Percentiles rank a stretch among this genome's conserved stretches.
phyloP scores from a whole-genome alignment of 2,797 vertebrate species.

The Steatocranus sp. region DNA sequence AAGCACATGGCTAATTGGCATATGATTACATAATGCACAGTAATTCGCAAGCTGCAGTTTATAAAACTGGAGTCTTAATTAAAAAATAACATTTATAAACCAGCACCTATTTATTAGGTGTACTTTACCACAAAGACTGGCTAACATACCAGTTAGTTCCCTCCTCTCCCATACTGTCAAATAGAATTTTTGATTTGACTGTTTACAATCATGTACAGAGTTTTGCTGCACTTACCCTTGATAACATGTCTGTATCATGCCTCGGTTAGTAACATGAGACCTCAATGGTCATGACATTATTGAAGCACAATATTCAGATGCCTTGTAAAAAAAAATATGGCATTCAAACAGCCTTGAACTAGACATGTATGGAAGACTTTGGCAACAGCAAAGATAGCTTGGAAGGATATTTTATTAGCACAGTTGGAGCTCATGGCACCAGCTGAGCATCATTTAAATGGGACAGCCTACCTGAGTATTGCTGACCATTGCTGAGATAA shows the following conservation, averaged over 20 bases:
- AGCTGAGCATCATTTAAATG: background rate
- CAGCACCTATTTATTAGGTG: background rate
- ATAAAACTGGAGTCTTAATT: background rate
- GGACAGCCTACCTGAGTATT: background rate
- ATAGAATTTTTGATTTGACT: background rate
- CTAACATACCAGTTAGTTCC: background rate
- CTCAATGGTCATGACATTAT: accelerated
- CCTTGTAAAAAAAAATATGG: background rate
- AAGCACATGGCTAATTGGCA: background rate
- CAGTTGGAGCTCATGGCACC: background rate
- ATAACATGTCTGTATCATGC: accelerated
- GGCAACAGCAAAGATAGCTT: background rate
- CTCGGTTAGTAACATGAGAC: background rate
- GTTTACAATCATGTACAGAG: background rate
- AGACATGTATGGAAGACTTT: background rate
- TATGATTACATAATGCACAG: background rate
- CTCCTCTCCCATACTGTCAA: background rate
- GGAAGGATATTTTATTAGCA: background rate
- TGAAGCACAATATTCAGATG: background rate
- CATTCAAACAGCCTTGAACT: background rate
- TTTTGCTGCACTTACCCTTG: background rate
- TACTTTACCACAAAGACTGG: background rate
- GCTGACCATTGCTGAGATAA: background rate
- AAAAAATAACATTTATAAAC: background rate
- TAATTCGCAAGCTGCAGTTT: background rate